phyloP scores from a whole-genome alignment of 2,113 vertebrate genomes.

The Lamprologus callipterus region DNA sequence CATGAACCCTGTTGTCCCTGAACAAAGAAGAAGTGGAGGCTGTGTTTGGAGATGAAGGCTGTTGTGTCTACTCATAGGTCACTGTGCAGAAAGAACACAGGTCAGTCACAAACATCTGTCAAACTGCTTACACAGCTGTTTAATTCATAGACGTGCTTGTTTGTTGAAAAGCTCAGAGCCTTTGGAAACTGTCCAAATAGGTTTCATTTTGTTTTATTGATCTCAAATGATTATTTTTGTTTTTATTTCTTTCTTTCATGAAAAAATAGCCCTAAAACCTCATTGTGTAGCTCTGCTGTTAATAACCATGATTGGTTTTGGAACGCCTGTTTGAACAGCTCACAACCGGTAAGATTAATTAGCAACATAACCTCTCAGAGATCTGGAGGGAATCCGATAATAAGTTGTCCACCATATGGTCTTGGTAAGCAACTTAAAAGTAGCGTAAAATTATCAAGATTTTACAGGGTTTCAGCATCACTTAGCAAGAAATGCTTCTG shows the following conservation, averaged over 20 bases:
- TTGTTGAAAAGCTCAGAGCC: neutral
- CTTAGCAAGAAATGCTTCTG: neutral
- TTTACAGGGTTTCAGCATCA: constrained; percentile 27
- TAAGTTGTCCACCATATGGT: neutral
- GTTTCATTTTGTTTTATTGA: neutral
- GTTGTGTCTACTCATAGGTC: constrained; percentile 83
- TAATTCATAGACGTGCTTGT: neutral
- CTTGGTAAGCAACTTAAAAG: neutral
- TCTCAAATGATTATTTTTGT: neutral
- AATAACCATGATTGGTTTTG: neutral
- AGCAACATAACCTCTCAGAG: neutral
- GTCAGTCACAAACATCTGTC: constrained; percentile 51
- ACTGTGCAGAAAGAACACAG: constrained; percentile 83
- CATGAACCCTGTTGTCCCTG: constrained; percentile 85
- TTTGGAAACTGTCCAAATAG: neutral
- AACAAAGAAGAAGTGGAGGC: constrained; percentile 90
- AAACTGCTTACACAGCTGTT: neutral
- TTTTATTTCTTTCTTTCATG: neutral
- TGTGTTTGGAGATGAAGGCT: constrained; percentile 88
- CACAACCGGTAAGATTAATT: neutral
- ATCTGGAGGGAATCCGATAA: neutral
- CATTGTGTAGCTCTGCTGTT: neutral
- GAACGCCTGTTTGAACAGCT: neutral
- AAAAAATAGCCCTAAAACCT: neutral
- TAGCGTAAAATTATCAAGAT: constrained; percentile 63